Evolutionary conservation across 1,140 invertebrate species (phyloP).

Genomic region (Schlechtendalia chinensis): DNA sequence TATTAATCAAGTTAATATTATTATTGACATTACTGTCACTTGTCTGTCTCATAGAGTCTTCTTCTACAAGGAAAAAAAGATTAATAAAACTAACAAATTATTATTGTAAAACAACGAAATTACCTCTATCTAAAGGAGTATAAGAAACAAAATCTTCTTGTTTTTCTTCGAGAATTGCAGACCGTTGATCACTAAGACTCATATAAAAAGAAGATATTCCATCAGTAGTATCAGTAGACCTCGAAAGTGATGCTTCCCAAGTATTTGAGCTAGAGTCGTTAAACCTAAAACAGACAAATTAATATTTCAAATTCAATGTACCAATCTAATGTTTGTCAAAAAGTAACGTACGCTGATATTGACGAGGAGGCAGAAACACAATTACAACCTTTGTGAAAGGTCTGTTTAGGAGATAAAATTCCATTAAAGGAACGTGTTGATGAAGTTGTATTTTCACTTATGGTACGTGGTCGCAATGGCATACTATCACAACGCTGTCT

Average conservation of each 20-base stretch:
- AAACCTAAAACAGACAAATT: slow-evolving; percentile 27
- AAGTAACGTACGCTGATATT: slow-evolving; percentile 10
- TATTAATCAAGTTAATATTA: slow-evolving; percentile 45
- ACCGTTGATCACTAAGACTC: slow-evolving; percentile 40
- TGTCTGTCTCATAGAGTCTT: slow-evolving; percentile 21
- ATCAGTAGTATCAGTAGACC: slow-evolving; percentile 35
- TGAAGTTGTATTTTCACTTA: slow-evolving; percentile 52
- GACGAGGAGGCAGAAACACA: slow-evolving; percentile 33
- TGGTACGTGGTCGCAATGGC: slow-evolving; percentile 53
- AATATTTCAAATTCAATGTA: background rate
- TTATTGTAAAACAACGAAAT: background rate
- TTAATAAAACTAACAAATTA: background rate
- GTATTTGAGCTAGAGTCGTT: slow-evolving; percentile 17
- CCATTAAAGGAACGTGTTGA: slow-evolving; percentile 34
- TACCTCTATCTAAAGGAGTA: slow-evolving; percentile 41
- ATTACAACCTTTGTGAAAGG: slow-evolving; percentile 39
- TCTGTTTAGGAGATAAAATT: slow-evolving; percentile 42
- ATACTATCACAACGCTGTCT: slow-evolving; percentile 77
- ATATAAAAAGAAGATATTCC: slow-evolving; percentile 10
- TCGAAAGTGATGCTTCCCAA: slow-evolving; percentile 26
- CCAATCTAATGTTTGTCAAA: background rate
- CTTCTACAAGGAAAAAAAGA: slow-evolving; percentile 9
- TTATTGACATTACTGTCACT: slow-evolving; percentile 42
- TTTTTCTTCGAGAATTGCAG: slow-evolving; percentile 45
- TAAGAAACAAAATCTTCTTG: slow-evolving; percentile 44